These are phyloP conservation scores for Drosophila demipolita DNA, from an alignment of 2,888 invertebrate species.

Conservation along the genomic window DNA sequence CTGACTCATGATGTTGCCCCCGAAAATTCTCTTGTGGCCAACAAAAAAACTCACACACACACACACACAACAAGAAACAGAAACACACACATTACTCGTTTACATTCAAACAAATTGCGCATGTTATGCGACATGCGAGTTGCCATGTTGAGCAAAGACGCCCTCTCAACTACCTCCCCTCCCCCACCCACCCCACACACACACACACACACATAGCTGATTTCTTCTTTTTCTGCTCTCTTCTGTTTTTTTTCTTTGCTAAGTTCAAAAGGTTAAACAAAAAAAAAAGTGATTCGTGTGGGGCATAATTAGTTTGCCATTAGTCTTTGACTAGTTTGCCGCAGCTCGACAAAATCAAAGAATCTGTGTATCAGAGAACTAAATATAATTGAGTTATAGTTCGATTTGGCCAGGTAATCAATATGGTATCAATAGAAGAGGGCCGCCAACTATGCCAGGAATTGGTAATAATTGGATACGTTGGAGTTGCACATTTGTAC, in stretches of 20 bases:
- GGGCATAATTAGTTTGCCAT: conserved; percentile 40
- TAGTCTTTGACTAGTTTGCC: conserved; percentile 18
- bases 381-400: conserved; percentile 29
- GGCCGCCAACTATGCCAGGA: background rate
- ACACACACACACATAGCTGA: conserved; percentile 1
- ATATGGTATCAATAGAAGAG: background rate
- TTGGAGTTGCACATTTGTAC: background rate
- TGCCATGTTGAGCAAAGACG: conserved; percentile 64
- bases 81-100: conserved; percentile 27
- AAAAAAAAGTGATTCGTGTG: conserved; percentile 18
- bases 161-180: background rate
- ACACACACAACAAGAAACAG: conserved; percentile 18
- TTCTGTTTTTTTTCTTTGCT: background rate
- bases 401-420: conserved; percentile 4
- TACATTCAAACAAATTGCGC: conserved; percentile 75
- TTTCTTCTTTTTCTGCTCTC: background rate
- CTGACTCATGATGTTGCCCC: conserved; percentile 77
- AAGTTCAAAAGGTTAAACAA: conserved; percentile 22
- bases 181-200: rapidly evolving
- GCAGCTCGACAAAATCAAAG: background rate
- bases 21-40: conserved; percentile 67
- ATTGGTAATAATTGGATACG: background rate
- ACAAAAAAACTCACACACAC: conserved; percentile 43
- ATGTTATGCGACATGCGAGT: conserved; percentile 78
- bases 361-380: conserved; percentile 8